Base-by-base conservation (phyloP, 2,888 invertebrate genomes). In the Nudaria mundana region DNA sequence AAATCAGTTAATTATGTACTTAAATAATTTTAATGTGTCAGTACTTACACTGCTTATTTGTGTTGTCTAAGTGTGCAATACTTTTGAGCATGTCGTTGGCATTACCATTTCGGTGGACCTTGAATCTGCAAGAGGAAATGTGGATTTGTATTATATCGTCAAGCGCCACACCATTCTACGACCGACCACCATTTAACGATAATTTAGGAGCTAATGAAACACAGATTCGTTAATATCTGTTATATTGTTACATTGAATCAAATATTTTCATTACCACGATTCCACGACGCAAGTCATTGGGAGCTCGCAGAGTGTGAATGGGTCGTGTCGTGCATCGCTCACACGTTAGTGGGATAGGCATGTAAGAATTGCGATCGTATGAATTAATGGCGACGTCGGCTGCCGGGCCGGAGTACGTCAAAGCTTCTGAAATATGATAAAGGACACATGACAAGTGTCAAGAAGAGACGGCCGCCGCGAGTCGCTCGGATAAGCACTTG, bases 71-170 rank as follows among this genome's bases (percentile, higher is more conserved):
- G 81, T 94, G 94, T 58, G 93, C 91, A 78, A 94, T 95, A 75
- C 94, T 93, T 84, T 94, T 95, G 55, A 94, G 90, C 63, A 94
- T 94, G 81, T 95, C 95, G 66, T 92, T 92, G 37, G 94, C 94
- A 85, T 94, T 94, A 69, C 94, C 95, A 70, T 94, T 95, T 65
- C 94, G 93, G 78, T 95, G 95, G 52, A 95, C 94, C 89, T 93
- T 94, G 92, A 95, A 95, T 84, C 95, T 95, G 91, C 56, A 81
- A 81, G 28, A 71, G 64, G 65, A 77, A 68, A 76, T 52, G 15
- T 3, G 1, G 2, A 8, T 42, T 38, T 68, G 37, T 55, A 64
- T 47, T 60, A 40, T 10, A 44, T 40, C 16, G 48, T 20, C 39
- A n/a, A 10, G 31, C 25, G 40, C 36, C 12, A 13, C 34, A 14